phyloP scores from a whole-genome alignment of 1,140 invertebrate species.

The Platyura marginata region DNA sequence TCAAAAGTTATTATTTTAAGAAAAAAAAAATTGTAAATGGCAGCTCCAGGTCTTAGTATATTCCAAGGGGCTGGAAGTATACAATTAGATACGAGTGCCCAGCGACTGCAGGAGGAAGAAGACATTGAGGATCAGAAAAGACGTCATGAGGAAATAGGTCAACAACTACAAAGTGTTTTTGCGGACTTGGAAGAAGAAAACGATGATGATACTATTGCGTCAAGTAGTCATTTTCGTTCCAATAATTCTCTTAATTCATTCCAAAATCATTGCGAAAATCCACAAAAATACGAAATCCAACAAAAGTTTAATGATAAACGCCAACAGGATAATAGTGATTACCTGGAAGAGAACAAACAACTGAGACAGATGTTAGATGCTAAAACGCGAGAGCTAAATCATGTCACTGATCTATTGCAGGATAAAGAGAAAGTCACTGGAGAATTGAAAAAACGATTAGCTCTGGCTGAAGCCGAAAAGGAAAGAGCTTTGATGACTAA shows the following conservation, averaged over 20 bases:
- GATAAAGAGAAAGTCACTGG: constrained; percentile 16
- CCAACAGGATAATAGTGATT: not conserved
- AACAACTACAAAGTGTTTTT: constrained; percentile 31
- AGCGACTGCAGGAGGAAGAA: constrained; percentile 34
- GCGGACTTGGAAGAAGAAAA: constrained; percentile 33
- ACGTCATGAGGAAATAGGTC: constrained; percentile 28
- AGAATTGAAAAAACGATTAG: constrained; percentile 24
- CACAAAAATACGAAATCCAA: not conserved
- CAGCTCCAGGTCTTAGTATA: constrained; percentile 34
- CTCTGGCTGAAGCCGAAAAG: constrained; percentile 28
- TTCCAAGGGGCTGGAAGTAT: constrained; percentile 34
- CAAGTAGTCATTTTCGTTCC: too few species aligned
- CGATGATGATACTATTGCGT: constrained; percentile 15
- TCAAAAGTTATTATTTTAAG: too few species aligned
- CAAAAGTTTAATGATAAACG: not conserved
- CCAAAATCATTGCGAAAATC: not conserved
- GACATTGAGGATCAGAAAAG: constrained; percentile 34
- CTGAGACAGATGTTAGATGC: constrained; percentile 8
- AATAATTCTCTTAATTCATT: not conserved
- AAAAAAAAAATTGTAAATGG: too few species aligned
- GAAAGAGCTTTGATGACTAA: constrained; percentile 29
- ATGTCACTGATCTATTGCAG: constrained; percentile 7
- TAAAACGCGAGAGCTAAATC: constrained; percentile 3
- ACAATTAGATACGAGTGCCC: constrained; percentile 31
- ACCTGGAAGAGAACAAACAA: not conserved